phyloP scores from a whole-genome alignment of 2,113 vertebrate species.

The Cololabis saira region DNA sequence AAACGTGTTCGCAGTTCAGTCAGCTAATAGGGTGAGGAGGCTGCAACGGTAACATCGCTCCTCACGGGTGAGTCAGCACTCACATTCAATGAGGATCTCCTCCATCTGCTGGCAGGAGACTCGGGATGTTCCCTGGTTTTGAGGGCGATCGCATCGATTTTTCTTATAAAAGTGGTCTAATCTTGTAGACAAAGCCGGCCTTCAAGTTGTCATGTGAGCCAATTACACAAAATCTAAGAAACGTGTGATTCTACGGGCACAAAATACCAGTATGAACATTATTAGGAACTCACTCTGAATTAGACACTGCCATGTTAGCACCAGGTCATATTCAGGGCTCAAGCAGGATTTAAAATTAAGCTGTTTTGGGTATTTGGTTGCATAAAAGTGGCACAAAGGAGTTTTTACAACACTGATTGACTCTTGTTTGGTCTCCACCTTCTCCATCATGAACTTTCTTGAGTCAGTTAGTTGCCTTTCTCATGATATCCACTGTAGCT shows the following conservation, averaged over 20 bases:
- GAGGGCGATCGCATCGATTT: neutral
- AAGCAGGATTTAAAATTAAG: too few relatives aligned
- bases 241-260: neutral
- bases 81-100: constrained; percentile 42
- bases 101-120: constrained; percentile 39
- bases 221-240: neutral
- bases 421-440: too few relatives aligned
- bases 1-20: constrained; percentile 49
- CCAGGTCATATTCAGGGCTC: too few relatives aligned
- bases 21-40: constrained; percentile 57
- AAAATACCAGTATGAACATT: too few relatives aligned
- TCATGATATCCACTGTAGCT: too few relatives aligned
- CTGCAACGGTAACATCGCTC: constrained; percentile 7
- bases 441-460: too few relatives aligned
- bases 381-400: too few relatives aligned
- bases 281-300: too few relatives aligned
- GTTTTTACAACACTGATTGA: too few relatives aligned
- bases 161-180: constrained; percentile 23
- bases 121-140: neutral
- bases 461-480: too few relatives aligned
- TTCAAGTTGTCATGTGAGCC: neutral
- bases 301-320: too few relatives aligned
- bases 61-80: constrained; percentile 57
- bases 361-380: too few relatives aligned
- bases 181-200: constrained; percentile 2